Base-by-base conservation (phyloP, 2,888 invertebrate genomes). In the Mythimna albipuncta region DNA sequence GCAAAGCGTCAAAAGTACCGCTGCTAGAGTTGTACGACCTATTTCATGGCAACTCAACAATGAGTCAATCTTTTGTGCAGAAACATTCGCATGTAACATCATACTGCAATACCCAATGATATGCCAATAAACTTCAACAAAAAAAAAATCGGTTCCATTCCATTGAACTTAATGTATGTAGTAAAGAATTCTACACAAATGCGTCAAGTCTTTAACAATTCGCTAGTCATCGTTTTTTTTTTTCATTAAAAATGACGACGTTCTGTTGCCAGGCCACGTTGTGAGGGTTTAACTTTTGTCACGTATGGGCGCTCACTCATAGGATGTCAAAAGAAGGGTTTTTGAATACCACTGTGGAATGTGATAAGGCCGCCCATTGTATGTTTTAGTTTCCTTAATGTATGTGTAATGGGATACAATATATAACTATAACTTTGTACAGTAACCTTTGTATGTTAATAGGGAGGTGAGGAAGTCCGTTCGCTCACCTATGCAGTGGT, bases 161-260 rank as follows among this genome's bases (percentile, higher is more conserved):
- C 63, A 66, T 66, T 76, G 47, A 62, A 64, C 52, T 62, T 26
- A 21, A 47, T 21, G 11, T 77, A 64, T 59, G 54, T 41, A 54
- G 38, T 58, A 75, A 55, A 50, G 59, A 66, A 57, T 61, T 57
- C 21, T 13, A 66, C 21, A 65, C 35, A 61, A 77, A 44, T 50
- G 26, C 41, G 26, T 38, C 44, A 21, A 50, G 19, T 62, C 38
- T 68, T 57, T 7, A 64, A 64, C 13, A 76, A 65, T 57, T 69
- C 50, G 75, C 75, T 58, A n/a, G 79, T 80, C 84, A 81, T 69
- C 50, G 13, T 57, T 72, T 80, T 67, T 70, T 57, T 72, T 80
- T 67, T 70, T 69, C 26, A 61, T 59, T 41, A 26, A 38, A 67
- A 71, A 64, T 81, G 81, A 80, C 76, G 38, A 58, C 72, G 38